Base-by-base conservation (phyloP, 2,113 vertebrate species). In the Ammodytes marinus region DNA sequence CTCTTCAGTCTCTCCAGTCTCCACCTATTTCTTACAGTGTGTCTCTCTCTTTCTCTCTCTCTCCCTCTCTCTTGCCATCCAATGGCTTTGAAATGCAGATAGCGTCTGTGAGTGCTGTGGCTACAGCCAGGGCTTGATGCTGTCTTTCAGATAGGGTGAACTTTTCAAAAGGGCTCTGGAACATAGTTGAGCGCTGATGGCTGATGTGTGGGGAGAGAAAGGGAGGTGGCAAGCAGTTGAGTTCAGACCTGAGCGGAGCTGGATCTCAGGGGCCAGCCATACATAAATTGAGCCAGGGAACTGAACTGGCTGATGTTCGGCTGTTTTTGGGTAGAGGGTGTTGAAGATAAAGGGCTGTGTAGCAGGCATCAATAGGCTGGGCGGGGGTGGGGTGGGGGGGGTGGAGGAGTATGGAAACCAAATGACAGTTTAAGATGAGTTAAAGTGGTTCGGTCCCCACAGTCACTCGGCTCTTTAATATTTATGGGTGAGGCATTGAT, bases 21-120 rank as follows among this genome's bases (percentile, higher is more conserved):
- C 19, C 57, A 17, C n/a, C 53, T 74, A 61, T 52, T 9, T 42
- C 35, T 52, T 50, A 70, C 71, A 27, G 27, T 27, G 27, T 27
- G 27, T 27, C 27, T 67, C 12, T 69, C 19, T 37, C 15, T 57
- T 4, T 40, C 15, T 68, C 19, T 63, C 35, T 37, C 53, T 74
- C 67, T 52, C 13, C 35, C 35, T 52, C 55, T 74, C 71, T 69
- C 14, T 61, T 57, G 43, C 64, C 73, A 74, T 49, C 50, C 54
- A 40, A 43, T 39, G 86, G 84, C 87, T 89, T 92, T 91, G 69
- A 91, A 89, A 94, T 92, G 88, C 92, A 91, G 82, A 88, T 80
- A 71, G 89, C 66, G 49, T 87, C 46, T 3, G 58, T 1, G 2
- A 74, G 59, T 70, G 84, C 80, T 81, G 76, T 86, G 77, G 77